phyloP scores from a whole-genome alignment of 2,113 vertebrate genomes.

The Salvelinus alpinus region DNA sequence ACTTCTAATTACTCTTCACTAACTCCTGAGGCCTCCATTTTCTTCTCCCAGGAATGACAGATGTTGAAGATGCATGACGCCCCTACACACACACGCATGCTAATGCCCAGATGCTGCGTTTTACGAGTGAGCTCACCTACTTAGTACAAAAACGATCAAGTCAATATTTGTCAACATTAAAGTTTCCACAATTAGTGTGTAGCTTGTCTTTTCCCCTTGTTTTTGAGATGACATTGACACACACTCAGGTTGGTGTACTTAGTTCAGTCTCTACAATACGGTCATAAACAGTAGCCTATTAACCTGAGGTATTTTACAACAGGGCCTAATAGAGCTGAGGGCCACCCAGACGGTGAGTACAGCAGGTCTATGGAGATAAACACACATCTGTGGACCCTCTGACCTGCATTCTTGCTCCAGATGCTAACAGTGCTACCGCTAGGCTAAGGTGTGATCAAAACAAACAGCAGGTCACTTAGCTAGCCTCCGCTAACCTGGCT shows the following conservation, averaged over 20 bases:
- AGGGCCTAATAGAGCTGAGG: conserved; percentile 49
- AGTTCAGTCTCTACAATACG: conserved; percentile 21
- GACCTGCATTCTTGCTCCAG: conserved; percentile 45
- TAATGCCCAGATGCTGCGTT: neutral
- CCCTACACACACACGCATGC: conserved; percentile 6
- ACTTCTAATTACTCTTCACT: conserved; percentile 67
- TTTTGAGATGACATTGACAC: neutral
- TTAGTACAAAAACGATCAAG: conserved; percentile 24
- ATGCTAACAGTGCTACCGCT: conserved; percentile 30
- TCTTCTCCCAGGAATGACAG: conserved; percentile 63
- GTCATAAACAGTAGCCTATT: conserved; percentile 53
- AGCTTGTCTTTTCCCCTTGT: conserved; percentile 12
- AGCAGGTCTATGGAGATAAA: conserved; percentile 44
- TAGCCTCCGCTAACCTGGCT: neutral
- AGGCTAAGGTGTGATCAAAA: conserved; percentile 59
- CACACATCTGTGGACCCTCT: conserved; percentile 45
- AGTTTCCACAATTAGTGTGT: neutral
- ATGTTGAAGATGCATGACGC: neutral
- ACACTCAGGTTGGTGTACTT: neutral
- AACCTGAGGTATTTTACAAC: conserved; percentile 39
- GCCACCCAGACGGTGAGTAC: conserved; percentile 56
- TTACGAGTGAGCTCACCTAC: neutral
- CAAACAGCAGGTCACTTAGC: conserved; percentile 40
- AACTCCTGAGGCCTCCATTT: conserved; percentile 65
- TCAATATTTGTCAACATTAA: conserved; percentile 1